These are phyloP conservation scores for Cranoglanis bouderius DNA, from an alignment of 2,113 vertebrate genomes.

Conservation along the genomic window DNA sequence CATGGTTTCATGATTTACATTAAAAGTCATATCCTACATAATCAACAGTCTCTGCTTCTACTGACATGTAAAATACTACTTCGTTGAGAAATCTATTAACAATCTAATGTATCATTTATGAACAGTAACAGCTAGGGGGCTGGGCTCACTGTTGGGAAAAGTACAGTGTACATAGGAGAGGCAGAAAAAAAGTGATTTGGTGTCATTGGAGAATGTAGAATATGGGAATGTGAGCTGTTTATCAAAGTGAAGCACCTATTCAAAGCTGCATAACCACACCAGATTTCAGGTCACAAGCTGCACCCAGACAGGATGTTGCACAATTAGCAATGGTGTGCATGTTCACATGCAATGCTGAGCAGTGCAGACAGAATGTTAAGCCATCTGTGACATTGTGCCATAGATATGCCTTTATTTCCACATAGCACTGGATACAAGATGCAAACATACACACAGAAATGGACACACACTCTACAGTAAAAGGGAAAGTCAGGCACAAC, in stretches of 20 bases:
- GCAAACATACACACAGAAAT: neutral
- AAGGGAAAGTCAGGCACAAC: neutral
- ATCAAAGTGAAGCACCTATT: neutral
- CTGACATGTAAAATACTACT: neutral
- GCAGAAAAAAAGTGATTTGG: neutral
- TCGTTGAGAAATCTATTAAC: neutral
- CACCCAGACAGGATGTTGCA: conserved; percentile 32
- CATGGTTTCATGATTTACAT: neutral
- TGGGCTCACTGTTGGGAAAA: neutral
- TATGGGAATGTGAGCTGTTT: neutral
- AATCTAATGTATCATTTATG: neutral
- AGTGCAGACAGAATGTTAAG: neutral
- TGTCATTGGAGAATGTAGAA: neutral
- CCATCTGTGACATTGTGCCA: neutral
- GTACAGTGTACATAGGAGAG: neutral
- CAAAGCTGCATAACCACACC: conserved; percentile 12
- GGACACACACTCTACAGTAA: neutral
- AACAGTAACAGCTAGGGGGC: neutral
- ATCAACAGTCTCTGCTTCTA: neutral
- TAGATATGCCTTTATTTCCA: neutral
- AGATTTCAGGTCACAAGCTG: conserved; percentile 14
- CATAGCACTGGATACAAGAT: neutral
- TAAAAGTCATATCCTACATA: neutral
- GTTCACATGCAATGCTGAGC: neutral
- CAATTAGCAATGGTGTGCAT: neutral